Conservation (phyloP, 2,797 vertebrate species). For the Rhodeus uyekii region DNA sequence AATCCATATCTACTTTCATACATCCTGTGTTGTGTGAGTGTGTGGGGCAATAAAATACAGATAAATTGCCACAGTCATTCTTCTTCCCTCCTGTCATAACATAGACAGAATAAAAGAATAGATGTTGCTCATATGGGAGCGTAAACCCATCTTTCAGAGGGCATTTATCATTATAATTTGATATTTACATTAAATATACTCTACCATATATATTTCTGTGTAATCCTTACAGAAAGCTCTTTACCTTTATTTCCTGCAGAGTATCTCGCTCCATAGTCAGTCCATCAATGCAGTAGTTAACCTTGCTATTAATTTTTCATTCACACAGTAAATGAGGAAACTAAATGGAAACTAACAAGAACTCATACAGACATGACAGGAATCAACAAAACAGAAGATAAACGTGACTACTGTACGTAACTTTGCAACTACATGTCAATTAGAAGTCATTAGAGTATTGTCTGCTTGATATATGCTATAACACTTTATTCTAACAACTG, state of each 20-base stretch:
- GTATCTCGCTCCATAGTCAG: background rate
- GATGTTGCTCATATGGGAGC: background rate
- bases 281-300: background rate
- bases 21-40: background rate
- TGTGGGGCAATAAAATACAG: background rate
- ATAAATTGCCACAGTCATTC: background rate
- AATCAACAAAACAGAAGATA: no score
- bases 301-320: background rate
- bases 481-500: background rate
- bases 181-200: conserved; percentile 1
- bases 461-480: background rate
- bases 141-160: background rate
- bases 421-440: background rate
- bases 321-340: no score
- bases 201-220: background rate
- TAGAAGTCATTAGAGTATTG: background rate
- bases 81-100: background rate
- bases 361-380: no score
- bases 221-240: background rate
- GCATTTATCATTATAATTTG: background rate
- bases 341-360: no score
- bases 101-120: background rate
- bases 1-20: conserved; percentile 11
- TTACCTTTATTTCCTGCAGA: background rate
- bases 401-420: background rate